These are phyloP conservation scores for Trachelipus rathkii DNA, from an alignment of 1,140 invertebrate genomes.

Conservation along the genomic window DNA sequence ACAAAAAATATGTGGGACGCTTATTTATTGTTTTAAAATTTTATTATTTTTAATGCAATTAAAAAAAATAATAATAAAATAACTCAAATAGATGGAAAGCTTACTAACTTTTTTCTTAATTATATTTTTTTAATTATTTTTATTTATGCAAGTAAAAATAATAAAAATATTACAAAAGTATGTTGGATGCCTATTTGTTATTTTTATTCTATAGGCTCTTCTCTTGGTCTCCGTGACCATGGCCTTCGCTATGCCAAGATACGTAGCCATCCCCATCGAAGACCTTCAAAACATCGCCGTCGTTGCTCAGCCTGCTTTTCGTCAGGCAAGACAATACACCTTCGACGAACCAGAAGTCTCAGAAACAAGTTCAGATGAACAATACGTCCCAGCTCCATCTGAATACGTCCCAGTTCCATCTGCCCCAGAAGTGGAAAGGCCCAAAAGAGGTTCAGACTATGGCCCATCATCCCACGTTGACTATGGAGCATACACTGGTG, in stretches of 20 bases:
- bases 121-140: no score
- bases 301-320: slow-evolving; percentile 14
- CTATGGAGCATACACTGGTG: slow-evolving; percentile 50
- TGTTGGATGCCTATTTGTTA: no score
- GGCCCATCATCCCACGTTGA: slow-evolving; percentile 46
- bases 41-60: no score
- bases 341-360: slow-evolving; percentile 6
- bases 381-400: no score
- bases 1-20: no score
- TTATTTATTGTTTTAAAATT: no score
- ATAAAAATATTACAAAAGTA: no score
- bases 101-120: no score
- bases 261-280: slow-evolving; percentile 31
- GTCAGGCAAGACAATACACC: slow-evolving; percentile 16
- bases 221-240: not conserved
- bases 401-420: not conserved
- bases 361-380: not conserved
- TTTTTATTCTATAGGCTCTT: not conserved
- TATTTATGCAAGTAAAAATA: no score
- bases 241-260: slow-evolving; percentile 13
- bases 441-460: slow-evolving; percentile 12
- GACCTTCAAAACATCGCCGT: slow-evolving; percentile 14
- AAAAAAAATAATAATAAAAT: no score
- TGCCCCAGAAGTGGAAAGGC: not conserved
- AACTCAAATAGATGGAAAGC: no score